Conservation (phyloP, 2,113 vertebrate species). For the Ascaphus truei region DNA sequence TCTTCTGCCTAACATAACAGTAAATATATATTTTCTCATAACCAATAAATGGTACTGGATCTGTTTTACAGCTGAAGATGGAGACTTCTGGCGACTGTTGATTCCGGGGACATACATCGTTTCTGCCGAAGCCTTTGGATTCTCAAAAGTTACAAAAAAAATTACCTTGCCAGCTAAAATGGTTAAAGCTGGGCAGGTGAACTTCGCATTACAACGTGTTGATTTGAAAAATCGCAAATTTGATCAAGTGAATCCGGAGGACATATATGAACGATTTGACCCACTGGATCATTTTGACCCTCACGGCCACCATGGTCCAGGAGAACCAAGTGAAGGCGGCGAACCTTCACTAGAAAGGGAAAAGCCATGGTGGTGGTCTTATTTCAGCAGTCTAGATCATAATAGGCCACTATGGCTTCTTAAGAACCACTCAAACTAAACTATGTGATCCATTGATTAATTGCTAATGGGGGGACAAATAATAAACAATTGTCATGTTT, state of each 20-base stretch:
- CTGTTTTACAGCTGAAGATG: constrained; percentile 69
- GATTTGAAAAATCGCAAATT: constrained; percentile 56
- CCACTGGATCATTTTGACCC: constrained; percentile 70
- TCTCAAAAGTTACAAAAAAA: constrained; percentile 77
- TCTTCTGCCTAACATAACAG: neutral
- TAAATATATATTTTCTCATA: no score
- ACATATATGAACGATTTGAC: constrained; percentile 60
- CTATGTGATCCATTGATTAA: no score
- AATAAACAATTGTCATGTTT: neutral
- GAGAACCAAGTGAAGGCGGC: constrained; percentile 41
- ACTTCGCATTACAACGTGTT: constrained; percentile 77
- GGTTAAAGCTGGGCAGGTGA: constrained; percentile 74
- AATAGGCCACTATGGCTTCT: constrained; percentile 86
- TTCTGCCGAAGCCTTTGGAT: constrained; percentile 78
- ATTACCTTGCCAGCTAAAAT: constrained; percentile 74
- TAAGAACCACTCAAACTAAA: constrained; percentile 60
- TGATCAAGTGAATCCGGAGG: constrained; percentile 56
- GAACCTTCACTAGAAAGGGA: constrained; percentile 46
- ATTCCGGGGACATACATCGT: constrained; percentile 78
- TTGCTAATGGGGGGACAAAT: no score
- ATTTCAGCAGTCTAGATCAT: constrained; percentile 78
- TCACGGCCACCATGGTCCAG: constrained; percentile 48
- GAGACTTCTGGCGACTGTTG: constrained; percentile 91
- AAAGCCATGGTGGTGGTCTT: constrained; percentile 97
- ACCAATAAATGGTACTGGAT: fast-evolving